These are phyloP conservation scores for Meiosimyza decipiens DNA, from an alignment of 2,888 invertebrate species.

Conservation along the genomic window DNA sequence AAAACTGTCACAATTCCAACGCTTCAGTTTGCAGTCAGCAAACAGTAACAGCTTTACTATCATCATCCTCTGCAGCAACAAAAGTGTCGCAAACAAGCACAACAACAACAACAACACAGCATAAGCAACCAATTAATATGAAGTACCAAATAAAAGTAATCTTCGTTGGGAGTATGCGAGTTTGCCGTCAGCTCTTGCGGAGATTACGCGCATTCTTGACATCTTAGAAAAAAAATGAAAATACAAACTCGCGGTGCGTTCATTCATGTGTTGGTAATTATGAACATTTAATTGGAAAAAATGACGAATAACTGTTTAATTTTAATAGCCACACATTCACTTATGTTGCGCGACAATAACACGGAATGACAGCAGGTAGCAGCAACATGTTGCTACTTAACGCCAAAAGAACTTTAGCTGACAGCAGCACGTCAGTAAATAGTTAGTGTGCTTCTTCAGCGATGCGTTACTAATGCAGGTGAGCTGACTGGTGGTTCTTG, in stretches of 20 bases:
- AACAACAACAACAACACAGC: too few relatives aligned
- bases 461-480: background rate
- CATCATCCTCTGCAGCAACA: too few relatives aligned
- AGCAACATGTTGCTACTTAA: background rate
- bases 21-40: too few relatives aligned
- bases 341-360: background rate
- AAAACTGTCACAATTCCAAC: too few relatives aligned
- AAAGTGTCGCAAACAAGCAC: too few relatives aligned
- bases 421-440: background rate
- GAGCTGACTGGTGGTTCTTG: background rate
- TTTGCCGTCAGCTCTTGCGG: too few relatives aligned
- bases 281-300: conserved; percentile 15
- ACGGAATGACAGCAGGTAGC: background rate
- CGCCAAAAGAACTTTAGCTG: background rate
- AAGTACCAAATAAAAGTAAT: too few relatives aligned
- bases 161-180: too few relatives aligned
- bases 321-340: background rate
- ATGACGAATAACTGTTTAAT: background rate
- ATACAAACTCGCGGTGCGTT: background rate
- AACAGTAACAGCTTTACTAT: too few relatives aligned
- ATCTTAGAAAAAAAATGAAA: too few relatives aligned
- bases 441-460: background rate
- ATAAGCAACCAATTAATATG: too few relatives aligned
- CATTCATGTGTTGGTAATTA: conserved; percentile 12
- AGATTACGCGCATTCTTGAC: too few relatives aligned